A percentile compares a stretch with the other conserved stretches of the same genome.
Evolutionary conservation across 1,140 invertebrate species (phyloP).

Genomic region (Antheraea mylitta): DNA sequence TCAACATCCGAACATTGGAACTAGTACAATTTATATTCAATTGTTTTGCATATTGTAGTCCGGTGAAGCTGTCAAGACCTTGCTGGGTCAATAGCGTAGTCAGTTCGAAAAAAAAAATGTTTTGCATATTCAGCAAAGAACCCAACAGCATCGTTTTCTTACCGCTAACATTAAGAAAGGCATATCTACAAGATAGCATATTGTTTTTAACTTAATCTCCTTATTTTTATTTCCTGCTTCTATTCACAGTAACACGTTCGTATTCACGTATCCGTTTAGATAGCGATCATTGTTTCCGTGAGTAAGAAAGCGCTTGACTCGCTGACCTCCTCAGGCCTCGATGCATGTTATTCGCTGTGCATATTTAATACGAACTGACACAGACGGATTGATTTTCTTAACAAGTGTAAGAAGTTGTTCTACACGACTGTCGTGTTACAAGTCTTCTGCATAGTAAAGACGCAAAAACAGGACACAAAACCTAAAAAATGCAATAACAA

Average conservation of each 20-base stretch:
- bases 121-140: too few relatives aligned
- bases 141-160: too few relatives aligned
- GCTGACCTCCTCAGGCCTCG: neutral
- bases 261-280: constrained; percentile 10
- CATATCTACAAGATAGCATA: neutral
- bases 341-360: constrained; percentile 2
- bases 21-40: too few relatives aligned
- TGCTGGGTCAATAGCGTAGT: too few relatives aligned
- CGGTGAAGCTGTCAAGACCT: too few relatives aligned
- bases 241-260: neutral
- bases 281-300: constrained; percentile 11
- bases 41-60: too few relatives aligned
- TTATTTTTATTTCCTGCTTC: neutral
- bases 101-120: too few relatives aligned
- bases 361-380: neutral
- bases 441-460: neutral
- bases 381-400: neutral
- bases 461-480: too few relatives aligned
- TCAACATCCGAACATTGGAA: too few relatives aligned
- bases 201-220: neutral
- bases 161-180: neutral
- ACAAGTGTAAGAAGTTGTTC: neutral
- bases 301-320: constrained; percentile 8
- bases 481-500: too few relatives aligned
- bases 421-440: neutral